These are phyloP conservation scores for Danio tinwini DNA, from an alignment of 2,797 vertebrate genomes.

Conservation along the genomic window DNA sequence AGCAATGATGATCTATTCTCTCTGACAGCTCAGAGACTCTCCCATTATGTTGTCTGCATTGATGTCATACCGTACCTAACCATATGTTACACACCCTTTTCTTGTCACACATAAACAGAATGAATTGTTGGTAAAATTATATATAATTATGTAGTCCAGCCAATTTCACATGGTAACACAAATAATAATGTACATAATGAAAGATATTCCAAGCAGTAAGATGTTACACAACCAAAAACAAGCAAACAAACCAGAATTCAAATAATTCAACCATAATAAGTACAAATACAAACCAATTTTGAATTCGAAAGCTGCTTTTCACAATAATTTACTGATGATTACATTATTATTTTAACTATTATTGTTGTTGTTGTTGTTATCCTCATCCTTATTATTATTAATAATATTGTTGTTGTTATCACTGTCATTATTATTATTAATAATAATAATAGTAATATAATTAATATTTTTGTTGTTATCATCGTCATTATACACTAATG, in stretches of 20 bases:
- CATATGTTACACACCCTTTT: background rate
- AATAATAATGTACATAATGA: too few species aligned
- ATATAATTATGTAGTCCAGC: background rate
- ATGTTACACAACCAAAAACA: background rate
- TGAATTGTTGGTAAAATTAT: background rate
- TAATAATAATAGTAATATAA: too few species aligned
- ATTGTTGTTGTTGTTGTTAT: too few species aligned
- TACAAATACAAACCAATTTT: background rate
- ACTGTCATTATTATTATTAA: too few species aligned
- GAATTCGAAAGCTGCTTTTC: background rate
- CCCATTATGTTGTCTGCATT: constrained; percentile 13
- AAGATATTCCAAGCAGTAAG: background rate
- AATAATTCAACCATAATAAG: background rate
- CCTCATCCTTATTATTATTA: too few species aligned
- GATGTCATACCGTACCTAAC: constrained; percentile 20
- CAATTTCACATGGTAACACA: background rate
- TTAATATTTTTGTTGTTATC: too few species aligned
- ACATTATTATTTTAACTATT: too few species aligned
- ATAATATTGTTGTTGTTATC: too few species aligned
- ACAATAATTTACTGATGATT: background rate
- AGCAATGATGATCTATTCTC: constrained; percentile 10
- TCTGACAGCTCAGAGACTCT: constrained; percentile 19
- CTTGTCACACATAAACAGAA: constrained; percentile 6
- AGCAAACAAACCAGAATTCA: background rate
- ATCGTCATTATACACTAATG: too few species aligned